Evolutionary conservation across 2,888 invertebrate species (phyloP).

Genomic region (Plagodis pulveraria): DNA sequence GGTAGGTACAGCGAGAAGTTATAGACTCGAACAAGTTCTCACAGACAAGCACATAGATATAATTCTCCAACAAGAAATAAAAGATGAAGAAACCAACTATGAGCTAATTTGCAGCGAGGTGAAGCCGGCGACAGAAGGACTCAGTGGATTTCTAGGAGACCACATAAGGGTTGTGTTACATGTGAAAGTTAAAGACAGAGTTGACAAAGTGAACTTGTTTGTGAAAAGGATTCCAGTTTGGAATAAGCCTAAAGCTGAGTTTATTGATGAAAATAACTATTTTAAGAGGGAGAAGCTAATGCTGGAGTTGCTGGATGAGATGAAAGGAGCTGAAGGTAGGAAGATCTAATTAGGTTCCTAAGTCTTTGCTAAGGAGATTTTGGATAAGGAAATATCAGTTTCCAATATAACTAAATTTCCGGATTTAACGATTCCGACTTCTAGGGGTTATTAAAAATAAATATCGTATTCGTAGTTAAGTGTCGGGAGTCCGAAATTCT

Average conservation of each 20-base stretch:
- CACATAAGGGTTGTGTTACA: constrained; percentile 56
- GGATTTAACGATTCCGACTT: too few species aligned
- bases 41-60: constrained; percentile 51
- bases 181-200: constrained; percentile 40
- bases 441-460: too few species aligned
- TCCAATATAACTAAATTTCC: too few species aligned
- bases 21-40: constrained; percentile 46
- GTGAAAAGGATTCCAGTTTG: constrained; percentile 61
- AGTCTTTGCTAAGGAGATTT: neutral
- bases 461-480: too few species aligned
- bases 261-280: constrained; percentile 56
- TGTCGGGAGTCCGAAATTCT: too few species aligned
- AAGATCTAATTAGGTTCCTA: neutral
- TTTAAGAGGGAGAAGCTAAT: constrained; percentile 62
- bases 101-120: constrained; percentile 44
- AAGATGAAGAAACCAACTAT: constrained; percentile 3
- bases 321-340: constrained; percentile 46
- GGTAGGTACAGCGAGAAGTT: constrained; percentile 36
- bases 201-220: constrained; percentile 53
- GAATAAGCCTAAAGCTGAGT: constrained; percentile 64
- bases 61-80: constrained; percentile 34
- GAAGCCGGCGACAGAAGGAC: constrained; percentile 54
- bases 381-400: too few species aligned
- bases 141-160: constrained; percentile 70
- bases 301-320: constrained; percentile 59